Percentiles rank a stretch among this genome's conserved stretches.
Evolutionary conservation across 53 echinoderm and acorn worm genomes (phyloP).

Genomic region (Paracentrotus lividus): DNA sequence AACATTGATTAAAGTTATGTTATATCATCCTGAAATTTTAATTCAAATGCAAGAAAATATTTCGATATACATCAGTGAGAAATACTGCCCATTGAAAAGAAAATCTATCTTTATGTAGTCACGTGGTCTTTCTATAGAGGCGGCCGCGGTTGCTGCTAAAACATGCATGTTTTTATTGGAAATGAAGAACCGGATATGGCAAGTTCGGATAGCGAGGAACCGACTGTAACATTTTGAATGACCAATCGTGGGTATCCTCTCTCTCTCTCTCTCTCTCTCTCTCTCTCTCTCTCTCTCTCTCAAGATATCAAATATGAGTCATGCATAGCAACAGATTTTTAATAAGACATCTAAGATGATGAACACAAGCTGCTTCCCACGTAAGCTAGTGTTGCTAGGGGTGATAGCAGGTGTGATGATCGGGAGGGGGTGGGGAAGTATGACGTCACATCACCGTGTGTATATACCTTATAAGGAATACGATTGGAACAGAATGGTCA

Average conservation of each 20-base stretch:
- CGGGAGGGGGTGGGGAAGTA: constrained; percentile 38
- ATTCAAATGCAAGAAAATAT: too few species aligned
- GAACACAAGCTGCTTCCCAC: constrained; percentile 25
- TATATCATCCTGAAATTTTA: too few species aligned
- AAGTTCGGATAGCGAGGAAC: not conserved
- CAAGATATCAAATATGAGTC: constrained; percentile 28
- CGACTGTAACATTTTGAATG: not conserved
- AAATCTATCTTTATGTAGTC: too few species aligned
- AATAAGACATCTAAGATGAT: constrained; percentile 14
- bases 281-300: constrained; percentile 18
- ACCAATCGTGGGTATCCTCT: not conserved
- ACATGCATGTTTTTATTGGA: not conserved
- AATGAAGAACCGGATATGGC: not conserved
- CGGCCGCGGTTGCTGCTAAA: too few species aligned
- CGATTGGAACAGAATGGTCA: constrained; percentile 5
- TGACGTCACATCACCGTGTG: not conserved
- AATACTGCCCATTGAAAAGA: too few species aligned
- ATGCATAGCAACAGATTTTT: constrained; percentile 25
- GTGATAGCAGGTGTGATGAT: constrained; percentile 10
- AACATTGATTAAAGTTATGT: too few species aligned
- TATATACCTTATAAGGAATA: constrained; percentile 13
- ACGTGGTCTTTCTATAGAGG: too few species aligned
- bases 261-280: too few species aligned
- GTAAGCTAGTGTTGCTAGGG: constrained; percentile 7
- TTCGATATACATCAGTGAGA: too few species aligned